Conservation (phyloP, 2,113 vertebrate species). For the Coracopsis vasa region DNA sequence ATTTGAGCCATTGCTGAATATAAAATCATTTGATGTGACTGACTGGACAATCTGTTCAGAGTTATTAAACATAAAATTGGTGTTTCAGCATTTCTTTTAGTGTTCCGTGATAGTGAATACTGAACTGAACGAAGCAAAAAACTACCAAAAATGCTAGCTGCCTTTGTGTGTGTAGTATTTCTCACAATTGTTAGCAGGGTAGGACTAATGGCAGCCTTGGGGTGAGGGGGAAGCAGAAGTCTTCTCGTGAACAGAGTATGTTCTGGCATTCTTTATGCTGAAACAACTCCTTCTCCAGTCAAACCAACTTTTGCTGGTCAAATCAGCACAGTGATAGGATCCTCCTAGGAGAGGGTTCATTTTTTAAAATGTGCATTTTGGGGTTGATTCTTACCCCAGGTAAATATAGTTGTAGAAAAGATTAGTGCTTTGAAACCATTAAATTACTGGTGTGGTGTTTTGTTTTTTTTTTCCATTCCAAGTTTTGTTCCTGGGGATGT, state of each 20-base stretch:
- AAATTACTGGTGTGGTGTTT: background rate
- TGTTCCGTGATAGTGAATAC: background rate
- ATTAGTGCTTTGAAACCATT: background rate
- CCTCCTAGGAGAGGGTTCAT: background rate
- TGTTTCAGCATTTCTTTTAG: background rate
- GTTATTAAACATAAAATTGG: background rate
- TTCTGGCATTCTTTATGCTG: background rate
- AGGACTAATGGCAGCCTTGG: background rate
- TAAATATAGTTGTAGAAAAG: background rate
- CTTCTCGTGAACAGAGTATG: background rate
- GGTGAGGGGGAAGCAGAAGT: background rate
- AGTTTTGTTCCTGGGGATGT: background rate
- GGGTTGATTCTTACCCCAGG: background rate
- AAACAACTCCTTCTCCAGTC: background rate
- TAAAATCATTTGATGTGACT: background rate
- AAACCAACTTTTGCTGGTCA: background rate
- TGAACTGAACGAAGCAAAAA: background rate
- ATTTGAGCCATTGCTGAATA: background rate
- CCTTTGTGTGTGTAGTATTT: background rate
- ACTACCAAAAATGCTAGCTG: fast-evolving
- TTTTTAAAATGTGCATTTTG: background rate
- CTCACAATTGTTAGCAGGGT: background rate
- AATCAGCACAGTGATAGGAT: fast-evolving
- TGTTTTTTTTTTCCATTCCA: background rate
- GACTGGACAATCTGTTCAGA: background rate